These are phyloP conservation scores for Lepeophtheirus nordmannii DNA, from an alignment of 2,888 invertebrate species.

Conservation along the genomic window DNA sequence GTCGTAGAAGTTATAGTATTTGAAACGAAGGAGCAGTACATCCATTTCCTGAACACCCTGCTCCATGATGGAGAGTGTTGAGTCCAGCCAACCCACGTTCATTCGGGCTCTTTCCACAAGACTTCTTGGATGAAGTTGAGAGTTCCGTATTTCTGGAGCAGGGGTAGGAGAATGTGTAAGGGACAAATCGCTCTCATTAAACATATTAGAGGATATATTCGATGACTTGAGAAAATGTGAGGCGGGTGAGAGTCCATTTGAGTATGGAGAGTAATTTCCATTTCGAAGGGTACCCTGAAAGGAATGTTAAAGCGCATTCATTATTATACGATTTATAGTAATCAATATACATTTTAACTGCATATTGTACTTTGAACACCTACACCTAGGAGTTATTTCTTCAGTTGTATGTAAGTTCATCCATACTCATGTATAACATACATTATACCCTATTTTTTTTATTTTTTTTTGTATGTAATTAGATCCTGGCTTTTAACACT, in stretches of 20 bases:
- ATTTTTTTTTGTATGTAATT: no score
- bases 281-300: conserved; percentile 18
- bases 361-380: no score
- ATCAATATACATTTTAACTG: no score
- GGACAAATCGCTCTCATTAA: conserved; percentile 33
- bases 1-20: conserved; percentile 94
- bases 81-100: conserved; percentile 93
- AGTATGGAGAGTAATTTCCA: conserved; percentile 23
- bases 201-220: background rate
- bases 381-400: no score
- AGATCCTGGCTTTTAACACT: no score
- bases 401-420: no score
- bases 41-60: conserved; percentile 90
- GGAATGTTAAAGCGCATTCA: no score
- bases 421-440: no score
- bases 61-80: conserved; percentile 94
- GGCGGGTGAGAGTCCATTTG: conserved; percentile 14
- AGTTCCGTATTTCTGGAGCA: conserved; percentile 58
- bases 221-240: background rate
- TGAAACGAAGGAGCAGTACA: conserved; percentile 71
- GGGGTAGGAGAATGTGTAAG: conserved; percentile 72
- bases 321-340: no score
- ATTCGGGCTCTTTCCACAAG: conserved; percentile 77
- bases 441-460: no score
- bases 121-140: conserved; percentile 65